Evolutionary conservation across 2,113 vertebrate species (phyloP), one percentile per base, ranked within the genome.

Genomic region (Ciconia maguari): DNA sequence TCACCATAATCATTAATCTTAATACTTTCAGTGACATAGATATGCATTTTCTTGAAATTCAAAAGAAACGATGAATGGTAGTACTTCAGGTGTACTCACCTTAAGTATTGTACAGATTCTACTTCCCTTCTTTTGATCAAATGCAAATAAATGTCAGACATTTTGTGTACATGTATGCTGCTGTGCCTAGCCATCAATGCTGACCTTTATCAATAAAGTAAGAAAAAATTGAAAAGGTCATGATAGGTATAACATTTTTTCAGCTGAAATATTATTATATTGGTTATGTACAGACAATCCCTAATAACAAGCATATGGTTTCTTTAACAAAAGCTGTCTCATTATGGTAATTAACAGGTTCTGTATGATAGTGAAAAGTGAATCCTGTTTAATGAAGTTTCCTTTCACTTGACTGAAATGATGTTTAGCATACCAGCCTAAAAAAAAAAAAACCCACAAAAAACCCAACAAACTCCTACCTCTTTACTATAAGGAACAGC

Each of bases 351-450:
- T 86, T 85, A 95, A 51, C 5, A 72, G 36, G 21, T 95, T 95
- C 72, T 95, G 4, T 89, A 51, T 85, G 58, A 84, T 48, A 71
- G 30, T 17, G 52, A 74, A 84, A 93, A 87, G 51, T 64, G 48
- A 93, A 92, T 87, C 74, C 34, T 94, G 24, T 93, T 96, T 96
- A 88, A 88, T 69, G 60, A 89, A 54, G 14, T 94, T 87, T 96
- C 76, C 12, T 77, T 94, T 96, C 93, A 79, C 42, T 90, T 90
- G 52, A 55, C 60, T 93, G 78, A 90, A 96, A 96, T 90, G 36
- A 62, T 74, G n/a, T 88, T 97, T 95, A 96, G 66, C 41, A 74
- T 83, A 94, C 38, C 54, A 92, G 42, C 71, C 62, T 93, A 64
- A 91, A 94, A 96, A 61, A 30, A 94, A 96, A 6, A 42, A 30